Evolutionary conservation across 2,888 invertebrate species (phyloP).

Genomic region (Yponomeuta sedellus): DNA sequence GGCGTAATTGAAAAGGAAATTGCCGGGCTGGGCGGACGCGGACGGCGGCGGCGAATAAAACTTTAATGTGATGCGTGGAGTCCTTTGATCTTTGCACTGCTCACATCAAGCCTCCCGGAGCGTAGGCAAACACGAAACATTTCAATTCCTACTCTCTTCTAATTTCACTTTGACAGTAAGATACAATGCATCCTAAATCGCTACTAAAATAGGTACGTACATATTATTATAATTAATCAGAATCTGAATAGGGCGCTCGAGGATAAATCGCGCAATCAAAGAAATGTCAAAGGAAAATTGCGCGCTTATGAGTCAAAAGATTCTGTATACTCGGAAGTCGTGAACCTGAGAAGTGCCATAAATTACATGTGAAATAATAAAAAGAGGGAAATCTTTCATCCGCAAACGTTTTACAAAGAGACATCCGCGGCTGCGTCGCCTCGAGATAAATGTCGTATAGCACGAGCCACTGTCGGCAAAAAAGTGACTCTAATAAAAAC

Average conservation of each 20-base stretch:
- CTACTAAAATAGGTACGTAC: not conserved
- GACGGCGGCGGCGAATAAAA: conserved; percentile 57
- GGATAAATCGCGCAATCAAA: conserved; percentile 19
- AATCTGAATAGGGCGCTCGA: not conserved
- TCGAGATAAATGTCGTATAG: conserved; percentile 60
- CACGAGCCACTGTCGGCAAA: conserved; percentile 54
- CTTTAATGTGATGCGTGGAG: conserved; percentile 74
- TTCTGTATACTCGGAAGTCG: conserved; percentile 31
- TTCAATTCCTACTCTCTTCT: not conserved
- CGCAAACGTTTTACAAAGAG: conserved; percentile 64
- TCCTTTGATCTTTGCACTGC: conserved; percentile 71
- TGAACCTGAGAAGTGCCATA: conserved; percentile 52
- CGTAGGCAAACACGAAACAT: conserved; percentile 35
- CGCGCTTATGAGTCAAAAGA: conserved; percentile 39
- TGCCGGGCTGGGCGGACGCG: conserved; percentile 57
- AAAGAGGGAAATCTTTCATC: conserved; percentile 62
- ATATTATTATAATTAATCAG: not conserved
- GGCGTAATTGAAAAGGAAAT: conserved; percentile 76
- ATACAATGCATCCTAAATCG: not conserved
- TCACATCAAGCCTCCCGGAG: conserved; percentile 32
- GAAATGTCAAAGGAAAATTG: conserved; percentile 31
- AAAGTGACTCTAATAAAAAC: conserved; percentile 54
- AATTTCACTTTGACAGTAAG: not conserved
- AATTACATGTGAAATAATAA: conserved; percentile 69
- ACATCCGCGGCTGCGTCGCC: conserved; percentile 38